Base-by-base conservation (phyloP, 2,888 invertebrate species). In the Hedya salicella region DNA sequence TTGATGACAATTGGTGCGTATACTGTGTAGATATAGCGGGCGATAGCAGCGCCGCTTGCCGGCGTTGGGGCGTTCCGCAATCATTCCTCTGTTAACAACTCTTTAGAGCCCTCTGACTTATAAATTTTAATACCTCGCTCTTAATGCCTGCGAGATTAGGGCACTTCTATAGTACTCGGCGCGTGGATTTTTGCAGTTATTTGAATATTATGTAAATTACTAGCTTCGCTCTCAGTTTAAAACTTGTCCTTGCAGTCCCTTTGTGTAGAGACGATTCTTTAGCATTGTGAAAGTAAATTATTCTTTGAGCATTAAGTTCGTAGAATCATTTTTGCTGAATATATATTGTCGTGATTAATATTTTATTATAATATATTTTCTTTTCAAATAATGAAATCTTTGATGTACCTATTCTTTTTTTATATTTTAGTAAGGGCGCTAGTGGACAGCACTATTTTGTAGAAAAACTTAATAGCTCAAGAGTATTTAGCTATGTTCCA, bases 11-110 rank as follows among this genome's bases (percentile, higher is more conserved):
- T 85, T 88, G 87, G 80, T 83, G 78, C 75, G 74, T 76, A 71
- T 75, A 78, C 69, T 70, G 70, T 70, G 72, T 73, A 72, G 77
- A 76, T 78, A 69, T 62, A 69, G 60, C 50, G 69, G 63, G 67
- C 65, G 77, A 76, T 78, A 75, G 68, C 61, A 53, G 53, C 61
- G 69, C n/a, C 44, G 67, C 57, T 61, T 25, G 21, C 30, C 40
- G 60, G n/a, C 36, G 73, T 70, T 62, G 69, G 78, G 82, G 82
- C 77, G 80, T 75, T 71, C 70, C 68, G 72, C 77, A 85, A 88
- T 89, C 81, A 89, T 90, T 89, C 87, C 86, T 86, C 79, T 86
- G 87, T 89, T 91, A 91, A 89, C 90, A 89, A 87, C 88, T 88
- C 86, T 88, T 88, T 86, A 87, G 74, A 72, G 74, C 77, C 78